Evolutionary conservation across 2,797 vertebrate genomes (phyloP), one percentile per base, ranked within the genome.

Genomic region (Halcyon leucocephala): DNA sequence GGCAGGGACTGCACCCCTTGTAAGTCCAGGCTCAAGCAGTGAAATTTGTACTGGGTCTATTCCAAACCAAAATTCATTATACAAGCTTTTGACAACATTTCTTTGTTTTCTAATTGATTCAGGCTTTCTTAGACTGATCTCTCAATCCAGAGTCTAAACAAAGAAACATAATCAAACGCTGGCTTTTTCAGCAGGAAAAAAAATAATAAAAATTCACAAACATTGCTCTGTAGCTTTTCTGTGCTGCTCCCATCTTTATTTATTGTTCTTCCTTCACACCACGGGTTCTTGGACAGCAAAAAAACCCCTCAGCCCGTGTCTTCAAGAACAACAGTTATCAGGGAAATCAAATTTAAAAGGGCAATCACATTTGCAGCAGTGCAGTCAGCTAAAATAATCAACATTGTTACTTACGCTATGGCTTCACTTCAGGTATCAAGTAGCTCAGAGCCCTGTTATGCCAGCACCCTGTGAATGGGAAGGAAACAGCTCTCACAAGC

Each of bases 81-180:
- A 71, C 51, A 84, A 41, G 51, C 55, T 72, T 81, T 69, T 69
- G 73, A 92, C 52, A 82, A 79, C 20, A 77, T 77, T 60, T 52
- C 72, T 96, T 92, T 91, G 74, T 88, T 91, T 95, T 89, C 86
- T 90, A 95, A 92, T 83, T 74, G 64, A 74, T 88, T 94, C 65
- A 86, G 91, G 65, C 61, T 89, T 96, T 91, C 61, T 82, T 80
- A 82, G 29, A 51, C 73, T 61, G 48, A 46, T 80, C 48, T 90
- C 66, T 85, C 71, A 82, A 94, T 61, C 74, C 5, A 74, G 20
- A 74, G 14, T 64, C 83, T 80, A 85, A 78, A 91, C 82, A 92
- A 88, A 91, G 73, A 80, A 89, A 81, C 18, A 65, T 41, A 90
- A 91, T 51, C 46, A 95, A 95, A 79, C 14, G 29, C 49, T 89